These are phyloP conservation scores for Romanogobio albipinnatus DNA, from an alignment of 2,113 vertebrate species.

Conservation along the genomic window DNA sequence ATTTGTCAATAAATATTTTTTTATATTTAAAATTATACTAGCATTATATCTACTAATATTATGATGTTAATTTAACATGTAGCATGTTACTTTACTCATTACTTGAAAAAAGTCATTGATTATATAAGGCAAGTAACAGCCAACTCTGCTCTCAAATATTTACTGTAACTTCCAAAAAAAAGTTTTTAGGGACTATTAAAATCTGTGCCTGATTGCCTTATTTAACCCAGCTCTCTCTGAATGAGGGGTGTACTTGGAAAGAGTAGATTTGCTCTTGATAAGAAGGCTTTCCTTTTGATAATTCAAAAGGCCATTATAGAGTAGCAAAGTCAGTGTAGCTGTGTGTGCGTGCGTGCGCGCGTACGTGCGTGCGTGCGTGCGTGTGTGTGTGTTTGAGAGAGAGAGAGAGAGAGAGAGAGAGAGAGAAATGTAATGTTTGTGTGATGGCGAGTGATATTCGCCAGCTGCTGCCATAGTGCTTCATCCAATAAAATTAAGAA, in stretches of 20 bases:
- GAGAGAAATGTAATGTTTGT: conserved; percentile 12
- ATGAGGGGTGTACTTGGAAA: neutral
- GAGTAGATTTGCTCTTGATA: conserved; percentile 7
- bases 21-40: neutral
- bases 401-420: neutral
- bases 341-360: conserved; percentile 19
- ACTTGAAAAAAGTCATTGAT: neutral
- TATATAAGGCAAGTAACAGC: neutral
- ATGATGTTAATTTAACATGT: neutral
- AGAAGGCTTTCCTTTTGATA: neutral
- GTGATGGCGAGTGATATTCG: conserved; percentile 22
- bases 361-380: no score
- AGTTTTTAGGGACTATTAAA: neutral
- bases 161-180: no score
- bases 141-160: neutral
- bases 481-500: conserved; percentile 6
- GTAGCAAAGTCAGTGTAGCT: neutral
- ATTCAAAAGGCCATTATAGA: neutral
- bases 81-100: neutral
- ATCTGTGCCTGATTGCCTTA: neutral
- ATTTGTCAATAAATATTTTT: no score
- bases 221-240: neutral
- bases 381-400: conserved; percentile 18
- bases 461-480: neutral
- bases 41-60: neutral